Percentiles rank a stretch among this genome's conserved stretches.
Conservation (phyloP, 2,888 invertebrate genomes). For the Amorpha juglandis region DNA sequence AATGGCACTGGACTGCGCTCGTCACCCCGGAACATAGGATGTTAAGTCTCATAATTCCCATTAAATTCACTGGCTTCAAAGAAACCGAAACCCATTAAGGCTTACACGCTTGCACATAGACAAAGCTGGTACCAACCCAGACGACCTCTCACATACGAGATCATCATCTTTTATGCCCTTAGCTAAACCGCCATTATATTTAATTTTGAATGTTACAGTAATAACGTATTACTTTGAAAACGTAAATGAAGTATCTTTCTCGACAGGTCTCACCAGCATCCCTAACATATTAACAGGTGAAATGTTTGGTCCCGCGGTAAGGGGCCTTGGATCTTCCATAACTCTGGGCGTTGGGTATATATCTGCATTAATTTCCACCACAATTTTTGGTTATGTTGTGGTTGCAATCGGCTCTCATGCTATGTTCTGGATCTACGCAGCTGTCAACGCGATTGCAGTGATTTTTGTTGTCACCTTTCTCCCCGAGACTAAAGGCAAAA, state of each 20-base stretch:
- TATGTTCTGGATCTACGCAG: constrained; percentile 44
- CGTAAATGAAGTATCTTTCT: background rate
- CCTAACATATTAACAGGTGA: constrained; percentile 41
- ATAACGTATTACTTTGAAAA: no score
- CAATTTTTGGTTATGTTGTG: constrained; percentile 37
- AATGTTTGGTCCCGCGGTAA: constrained; percentile 43
- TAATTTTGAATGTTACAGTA: no score
- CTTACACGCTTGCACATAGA: no score
- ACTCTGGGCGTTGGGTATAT: constrained; percentile 36
- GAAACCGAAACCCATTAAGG: no score
- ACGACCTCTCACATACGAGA: no score
- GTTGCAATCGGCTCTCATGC: constrained; percentile 36
- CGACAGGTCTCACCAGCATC: constrained; percentile 30
- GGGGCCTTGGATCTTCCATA: constrained; percentile 41
- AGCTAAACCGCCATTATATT: no score
- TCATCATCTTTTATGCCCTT: no score
- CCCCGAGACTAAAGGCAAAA: constrained; percentile 51
- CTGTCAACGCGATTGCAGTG: constrained; percentile 31
- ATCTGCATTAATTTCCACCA: constrained; percentile 35
- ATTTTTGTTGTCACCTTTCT: constrained; percentile 42
- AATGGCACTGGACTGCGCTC: no score
- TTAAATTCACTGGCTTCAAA: no score
- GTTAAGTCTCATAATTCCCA: no score
- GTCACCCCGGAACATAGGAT: no score
- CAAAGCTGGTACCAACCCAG: no score